These are phyloP conservation scores for Daubentonia madagascariensis DNA, from an alignment of 2,113 vertebrate genomes.

Conservation along the genomic window DNA sequence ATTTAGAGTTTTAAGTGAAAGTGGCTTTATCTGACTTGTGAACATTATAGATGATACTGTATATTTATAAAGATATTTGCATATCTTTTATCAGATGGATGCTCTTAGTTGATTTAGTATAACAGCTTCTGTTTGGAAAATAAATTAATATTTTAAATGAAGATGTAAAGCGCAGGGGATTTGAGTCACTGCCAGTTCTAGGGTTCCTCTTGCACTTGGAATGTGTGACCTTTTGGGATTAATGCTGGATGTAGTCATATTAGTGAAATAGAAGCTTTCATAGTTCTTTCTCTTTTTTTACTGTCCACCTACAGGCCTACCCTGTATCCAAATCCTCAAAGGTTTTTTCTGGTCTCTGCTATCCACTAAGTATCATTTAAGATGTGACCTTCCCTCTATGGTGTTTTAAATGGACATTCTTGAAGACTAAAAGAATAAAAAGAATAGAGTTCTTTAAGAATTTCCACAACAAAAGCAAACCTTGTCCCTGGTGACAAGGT, in stretches of 20 bases:
- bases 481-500: not conserved
- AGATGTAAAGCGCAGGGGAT: constrained; percentile 60
- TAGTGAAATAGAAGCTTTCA: not conserved
- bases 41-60: constrained; percentile 83
- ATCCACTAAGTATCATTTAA: not conserved
- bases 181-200: constrained; percentile 59
- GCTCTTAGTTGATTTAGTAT: constrained; percentile 78
- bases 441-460: not conserved
- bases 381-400: not conserved
- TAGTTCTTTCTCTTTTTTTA: not conserved
- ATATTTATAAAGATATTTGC: constrained; percentile 81
- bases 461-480: not conserved
- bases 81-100: constrained; percentile 81
- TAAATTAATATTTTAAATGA: constrained; percentile 72
- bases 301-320: not conserved
- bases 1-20: constrained; percentile 75
- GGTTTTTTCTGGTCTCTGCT: not conserved
- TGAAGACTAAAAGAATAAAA: not conserved
- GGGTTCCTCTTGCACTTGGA: not conserved
- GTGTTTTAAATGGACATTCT: not conserved
- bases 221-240: not conserved
- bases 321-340: not conserved
- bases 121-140: constrained; percentile 62
- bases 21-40: constrained; percentile 82
- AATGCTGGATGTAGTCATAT: not conserved